phyloP scores from a whole-genome alignment of 2,888 invertebrate species.

The Latrodectus elegans region DNA sequence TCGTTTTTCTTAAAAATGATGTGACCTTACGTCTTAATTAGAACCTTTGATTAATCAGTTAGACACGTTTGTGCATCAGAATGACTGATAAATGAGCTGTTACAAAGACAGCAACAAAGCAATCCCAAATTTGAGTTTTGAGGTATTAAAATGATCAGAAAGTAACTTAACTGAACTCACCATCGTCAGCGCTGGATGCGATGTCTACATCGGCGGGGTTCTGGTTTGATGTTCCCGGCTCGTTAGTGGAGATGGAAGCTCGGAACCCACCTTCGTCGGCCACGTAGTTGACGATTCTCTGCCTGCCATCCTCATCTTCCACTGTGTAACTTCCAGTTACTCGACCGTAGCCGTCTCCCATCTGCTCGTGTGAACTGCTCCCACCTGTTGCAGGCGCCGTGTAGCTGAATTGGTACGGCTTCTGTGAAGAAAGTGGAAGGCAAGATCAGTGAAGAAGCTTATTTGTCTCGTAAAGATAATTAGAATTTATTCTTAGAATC shows the following conservation, averaged over 20 bases:
- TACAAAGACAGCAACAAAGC: background rate
- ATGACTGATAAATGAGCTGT: background rate
- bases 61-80: background rate
- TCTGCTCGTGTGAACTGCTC: slow-evolving; percentile 57
- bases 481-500: too few relatives aligned
- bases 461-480: too few relatives aligned
- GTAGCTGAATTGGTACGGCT: slow-evolving; percentile 62
- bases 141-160: background rate
- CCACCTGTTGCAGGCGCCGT: slow-evolving; percentile 59
- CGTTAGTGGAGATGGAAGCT: slow-evolving; percentile 70
- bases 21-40: background rate
- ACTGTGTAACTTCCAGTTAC: slow-evolving; percentile 69
- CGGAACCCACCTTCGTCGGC: slow-evolving; percentile 70
- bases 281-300: slow-evolving; percentile 70
- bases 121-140: background rate
- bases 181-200: slow-evolving; percentile 49
- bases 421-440: slow-evolving; percentile 3
- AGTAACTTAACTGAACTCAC: background rate
- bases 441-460: too few relatives aligned
- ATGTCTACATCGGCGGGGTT: slow-evolving; percentile 64
- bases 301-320: slow-evolving; percentile 68
- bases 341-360: slow-evolving; percentile 64
- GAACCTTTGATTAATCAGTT: background rate
- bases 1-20: background rate
- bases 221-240: slow-evolving; percentile 69